Conservation (phyloP, 2,888 invertebrate genomes). For the Salpingus planirostris region DNA sequence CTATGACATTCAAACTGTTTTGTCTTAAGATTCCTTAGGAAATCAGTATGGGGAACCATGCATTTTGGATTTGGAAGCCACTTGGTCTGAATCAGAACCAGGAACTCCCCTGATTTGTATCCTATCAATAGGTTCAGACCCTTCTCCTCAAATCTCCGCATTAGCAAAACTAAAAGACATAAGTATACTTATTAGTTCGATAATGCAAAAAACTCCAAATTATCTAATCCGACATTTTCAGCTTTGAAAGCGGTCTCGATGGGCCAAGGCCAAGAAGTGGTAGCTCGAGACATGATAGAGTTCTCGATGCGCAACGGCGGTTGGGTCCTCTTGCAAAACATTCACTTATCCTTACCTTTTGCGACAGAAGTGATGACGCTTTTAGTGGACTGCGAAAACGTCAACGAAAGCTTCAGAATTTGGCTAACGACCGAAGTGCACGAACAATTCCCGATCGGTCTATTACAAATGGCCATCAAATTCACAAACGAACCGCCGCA, state of each 20-base stretch:
- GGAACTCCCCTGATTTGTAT: conserved; percentile 86
- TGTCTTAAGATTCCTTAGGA: conserved; percentile 64
- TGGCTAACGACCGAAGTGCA: conserved; percentile 97
- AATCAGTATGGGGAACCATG: conserved; percentile 84
- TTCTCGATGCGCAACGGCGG: conserved; percentile 54
- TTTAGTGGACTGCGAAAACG: conserved; percentile 72
- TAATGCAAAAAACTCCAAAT: background rate
- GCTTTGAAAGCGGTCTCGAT: conserved; percentile 83
- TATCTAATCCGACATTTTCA: conserved; percentile 35
- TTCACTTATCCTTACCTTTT: conserved; percentile 90
- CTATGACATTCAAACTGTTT: background rate
- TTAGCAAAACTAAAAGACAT: conserved; percentile 81
- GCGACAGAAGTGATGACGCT: conserved; percentile 88
- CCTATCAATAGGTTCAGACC: conserved; percentile 91
- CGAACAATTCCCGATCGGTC: conserved; percentile 79
- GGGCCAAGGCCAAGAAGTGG: conserved; percentile 90
- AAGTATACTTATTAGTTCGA: conserved; percentile 43
- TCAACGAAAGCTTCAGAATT: conserved; percentile 69
- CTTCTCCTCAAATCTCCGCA: conserved; percentile 84
- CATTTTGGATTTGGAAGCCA: conserved; percentile 82
- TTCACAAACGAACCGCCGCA: conserved; percentile 97
- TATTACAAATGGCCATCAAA: conserved; percentile 86
- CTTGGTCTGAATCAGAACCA: conserved; percentile 84
- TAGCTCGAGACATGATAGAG: conserved; percentile 40
- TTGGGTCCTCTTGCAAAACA: conserved; percentile 93